phyloP scores from a whole-genome alignment of 2,113 vertebrate genomes.

The Cochlearius cochlearius region DNA sequence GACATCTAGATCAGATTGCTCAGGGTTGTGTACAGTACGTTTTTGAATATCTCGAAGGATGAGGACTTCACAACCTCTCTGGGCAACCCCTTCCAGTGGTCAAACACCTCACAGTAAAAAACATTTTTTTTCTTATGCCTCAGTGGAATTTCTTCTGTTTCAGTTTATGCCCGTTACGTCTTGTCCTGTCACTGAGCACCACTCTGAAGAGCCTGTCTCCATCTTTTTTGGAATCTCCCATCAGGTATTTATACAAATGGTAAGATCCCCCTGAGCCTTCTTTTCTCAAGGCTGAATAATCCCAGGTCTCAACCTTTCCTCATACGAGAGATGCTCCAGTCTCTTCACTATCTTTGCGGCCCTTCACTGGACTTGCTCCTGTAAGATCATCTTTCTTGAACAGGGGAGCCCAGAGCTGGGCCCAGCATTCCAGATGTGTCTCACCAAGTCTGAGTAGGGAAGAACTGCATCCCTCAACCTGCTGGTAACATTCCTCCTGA shows the following conservation, averaged over 20 bases:
- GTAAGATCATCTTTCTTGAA: neutral
- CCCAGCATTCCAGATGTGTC: neutral
- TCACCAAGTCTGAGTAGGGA: neutral
- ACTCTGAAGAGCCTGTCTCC: neutral
- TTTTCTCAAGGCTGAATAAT: neutral
- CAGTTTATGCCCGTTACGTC: neutral
- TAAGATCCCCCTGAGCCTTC: neutral
- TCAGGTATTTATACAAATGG: neutral
- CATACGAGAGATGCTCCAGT: neutral
- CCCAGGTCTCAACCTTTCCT: neutral
- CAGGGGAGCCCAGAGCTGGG: neutral
- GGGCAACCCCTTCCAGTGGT: neutral
- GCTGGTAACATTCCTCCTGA: neutral
- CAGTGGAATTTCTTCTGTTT: neutral
- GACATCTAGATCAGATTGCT: neutral
- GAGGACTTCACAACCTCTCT: neutral
- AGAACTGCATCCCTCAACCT: neutral
- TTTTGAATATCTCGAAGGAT: neutral
- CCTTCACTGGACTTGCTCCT: fast-evolving
- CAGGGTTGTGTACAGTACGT: fast-evolving
- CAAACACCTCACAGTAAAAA: neutral
- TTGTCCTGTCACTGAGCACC: neutral
- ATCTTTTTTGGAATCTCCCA: neutral
- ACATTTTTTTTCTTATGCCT: neutral
- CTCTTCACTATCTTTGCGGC: fast-evolving